Evolutionary conservation across 2,113 vertebrate genomes (phyloP), one percentile per base, ranked within the genome.

Genomic region (Danionella cerebrum): DNA sequence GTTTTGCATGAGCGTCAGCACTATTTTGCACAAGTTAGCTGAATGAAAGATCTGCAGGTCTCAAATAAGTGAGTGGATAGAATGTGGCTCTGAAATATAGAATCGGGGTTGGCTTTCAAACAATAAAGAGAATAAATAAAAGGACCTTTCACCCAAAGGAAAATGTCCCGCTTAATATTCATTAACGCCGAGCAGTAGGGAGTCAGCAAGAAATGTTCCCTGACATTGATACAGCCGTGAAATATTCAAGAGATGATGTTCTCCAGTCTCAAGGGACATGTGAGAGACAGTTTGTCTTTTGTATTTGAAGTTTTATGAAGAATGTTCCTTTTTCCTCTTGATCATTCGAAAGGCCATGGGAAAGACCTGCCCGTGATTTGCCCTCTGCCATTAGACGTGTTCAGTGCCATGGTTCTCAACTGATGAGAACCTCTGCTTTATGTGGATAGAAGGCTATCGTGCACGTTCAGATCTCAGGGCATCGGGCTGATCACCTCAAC

Each of bases 111-210:
- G 63, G 57, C 39, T 79, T 79, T 76, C 51, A 76, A 83, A 82
- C 68, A 81, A 83, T 80, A 75, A 83, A 85, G 59, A 58, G 78
- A 83, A 82, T 76, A 81, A 79, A 79, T 79, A 79, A 81, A 80
- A 53, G 67, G 72, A 66, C 45, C 69, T 47, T 63, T 79, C 70
- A 73, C 71, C 76, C 77, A 70, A 65, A 82, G 77, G 78, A 81
- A 79, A 80, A 79, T 77, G 77, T 82, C 71, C 72, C 72, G 76
- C 79, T 81, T 76, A 79, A 80, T 81, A 81, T 80, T 81, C 78
- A 84, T 81, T 78, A 83, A 77, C 70, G 58, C 54, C 33, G 60
- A 77, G 67, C 71, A 38, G 69, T 22, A 12, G 79, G 78, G 72
- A 77, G 77, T 79, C 75, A 70, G 71, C 70, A 75, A 74, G 71